A percentile compares a stretch with the other conserved stretches of the same genome.
Evolutionary conservation across 2,797 vertebrate species (phyloP).

Genomic region (Siniperca undulata): DNA sequence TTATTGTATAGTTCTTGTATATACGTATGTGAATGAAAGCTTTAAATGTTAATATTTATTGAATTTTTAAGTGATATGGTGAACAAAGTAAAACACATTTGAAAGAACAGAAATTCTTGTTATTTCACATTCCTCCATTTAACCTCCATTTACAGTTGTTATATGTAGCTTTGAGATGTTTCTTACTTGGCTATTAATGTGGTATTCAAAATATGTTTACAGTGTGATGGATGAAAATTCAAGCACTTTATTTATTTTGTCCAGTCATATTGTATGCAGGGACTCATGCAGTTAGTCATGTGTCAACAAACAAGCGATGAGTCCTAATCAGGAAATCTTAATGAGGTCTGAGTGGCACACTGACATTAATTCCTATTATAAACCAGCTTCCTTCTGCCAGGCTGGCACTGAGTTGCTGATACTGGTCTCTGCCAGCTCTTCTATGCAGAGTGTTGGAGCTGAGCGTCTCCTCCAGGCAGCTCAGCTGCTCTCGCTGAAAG

Average conservation of each 20-base stretch:
- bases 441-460: neutral
- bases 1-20: constrained; percentile 90
- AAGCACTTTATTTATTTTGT: constrained; percentile 54
- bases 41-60: constrained; percentile 93
- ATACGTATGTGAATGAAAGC: constrained; percentile 88
- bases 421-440: constrained; percentile 8
- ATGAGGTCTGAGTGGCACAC: constrained; percentile 72
- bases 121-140: constrained; percentile 16
- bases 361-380: constrained; percentile 78
- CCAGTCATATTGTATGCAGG: constrained; percentile 24
- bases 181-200: neutral
- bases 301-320: constrained; percentile 26
- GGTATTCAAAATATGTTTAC: neutral
- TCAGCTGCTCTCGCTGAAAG: constrained; percentile 20
- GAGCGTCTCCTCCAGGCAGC: constrained; percentile 9
- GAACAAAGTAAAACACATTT: constrained; percentile 82
- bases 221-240: constrained; percentile 15
- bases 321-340: constrained; percentile 6
- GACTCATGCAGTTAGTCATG: neutral
- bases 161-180: neutral
- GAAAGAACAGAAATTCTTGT: constrained; percentile 54
- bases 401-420: constrained; percentile 11
- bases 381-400: constrained; percentile 38
- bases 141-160: neutral
- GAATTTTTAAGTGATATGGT: constrained; percentile 85